These are phyloP conservation scores for Teleogryllus oceanicus DNA, from an alignment of 2,888 invertebrate genomes.

Conservation along the genomic window DNA sequence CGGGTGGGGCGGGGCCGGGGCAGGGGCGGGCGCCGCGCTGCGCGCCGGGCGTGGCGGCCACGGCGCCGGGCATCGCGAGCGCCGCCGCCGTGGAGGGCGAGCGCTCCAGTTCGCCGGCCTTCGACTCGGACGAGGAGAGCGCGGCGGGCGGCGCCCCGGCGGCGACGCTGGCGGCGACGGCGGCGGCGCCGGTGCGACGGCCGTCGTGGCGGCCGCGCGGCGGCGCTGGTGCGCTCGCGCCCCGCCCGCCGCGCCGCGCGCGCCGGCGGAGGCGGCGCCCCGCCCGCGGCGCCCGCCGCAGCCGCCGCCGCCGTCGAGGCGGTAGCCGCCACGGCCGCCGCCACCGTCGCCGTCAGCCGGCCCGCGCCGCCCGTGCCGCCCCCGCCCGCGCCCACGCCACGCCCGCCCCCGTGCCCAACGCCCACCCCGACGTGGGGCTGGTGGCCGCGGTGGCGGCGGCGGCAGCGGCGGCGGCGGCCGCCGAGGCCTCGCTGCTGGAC, in stretches of 20 bases:
- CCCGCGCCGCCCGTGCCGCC: neutral
- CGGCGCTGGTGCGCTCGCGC: constrained; percentile 60
- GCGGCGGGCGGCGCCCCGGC: constrained; percentile 52
- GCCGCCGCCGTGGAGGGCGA: constrained; percentile 56
- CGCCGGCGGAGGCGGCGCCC: constrained; percentile 25
- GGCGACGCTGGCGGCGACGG: constrained; percentile 49
- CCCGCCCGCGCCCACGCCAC: constrained; percentile 18
- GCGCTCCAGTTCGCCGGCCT: constrained; percentile 87
- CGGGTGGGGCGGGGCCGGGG: constrained; percentile 43
- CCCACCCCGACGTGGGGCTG: neutral
- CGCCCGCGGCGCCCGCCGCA: constrained; percentile 25
- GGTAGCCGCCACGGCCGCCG: constrained; percentile 22
- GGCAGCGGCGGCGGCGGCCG: constrained; percentile 31
- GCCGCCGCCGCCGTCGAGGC: constrained; percentile 20
- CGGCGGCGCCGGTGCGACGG: constrained; percentile 38
- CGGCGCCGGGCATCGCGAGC: constrained; percentile 42
- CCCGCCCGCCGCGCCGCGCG: constrained; percentile 47
- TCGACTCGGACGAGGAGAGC: constrained; percentile 90
- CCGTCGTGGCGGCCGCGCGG: constrained; percentile 59
- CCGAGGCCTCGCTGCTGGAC: constrained; percentile 39
- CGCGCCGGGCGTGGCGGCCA: constrained; percentile 1
- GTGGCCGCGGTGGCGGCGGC: constrained; percentile 22
- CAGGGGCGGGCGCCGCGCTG: constrained; percentile 35
- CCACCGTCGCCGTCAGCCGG: constrained; percentile 24
- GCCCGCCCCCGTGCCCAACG: neutral